A percentile compares a stretch with the other conserved stretches of the same genome.
Evolutionary conservation across 2,888 invertebrate species (phyloP).

Genomic region (Pyrocoelia pectoralis): DNA sequence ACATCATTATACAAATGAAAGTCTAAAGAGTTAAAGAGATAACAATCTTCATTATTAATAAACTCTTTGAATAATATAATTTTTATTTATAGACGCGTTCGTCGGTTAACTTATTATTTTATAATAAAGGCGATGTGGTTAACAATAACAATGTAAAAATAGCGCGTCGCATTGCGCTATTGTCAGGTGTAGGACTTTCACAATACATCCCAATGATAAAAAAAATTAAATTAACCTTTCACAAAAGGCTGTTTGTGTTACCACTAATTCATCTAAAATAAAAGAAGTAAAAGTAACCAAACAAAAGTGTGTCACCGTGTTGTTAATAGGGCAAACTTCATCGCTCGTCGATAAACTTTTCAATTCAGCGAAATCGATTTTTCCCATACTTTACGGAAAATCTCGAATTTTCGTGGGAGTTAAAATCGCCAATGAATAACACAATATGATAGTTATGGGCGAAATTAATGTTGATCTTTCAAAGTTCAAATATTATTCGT

Average conservation of each 20-base stretch:
- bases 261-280: conserved; percentile 1
- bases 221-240: not conserved
- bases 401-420: too few species aligned
- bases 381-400: too few species aligned
- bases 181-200: not conserved
- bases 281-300: not conserved
- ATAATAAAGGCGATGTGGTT: not conserved
- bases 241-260: not conserved
- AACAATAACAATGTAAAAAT: conserved; percentile 6
- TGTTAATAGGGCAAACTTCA: too few species aligned
- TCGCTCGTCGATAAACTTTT: too few species aligned
- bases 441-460: too few species aligned
- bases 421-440: too few species aligned
- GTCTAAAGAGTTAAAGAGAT: not conserved
- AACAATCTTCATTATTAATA: not conserved
- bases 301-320: too few species aligned
- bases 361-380: too few species aligned
- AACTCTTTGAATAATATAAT: not conserved
- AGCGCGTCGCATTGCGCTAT: not conserved
- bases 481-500: too few species aligned
- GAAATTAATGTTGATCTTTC: too few species aligned
- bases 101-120: not conserved
- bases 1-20: not conserved
- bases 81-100: not conserved
- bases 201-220: not conserved